Conservation (phyloP, 2,888 invertebrate genomes). For the Pristionchus maxplancki region DNA sequence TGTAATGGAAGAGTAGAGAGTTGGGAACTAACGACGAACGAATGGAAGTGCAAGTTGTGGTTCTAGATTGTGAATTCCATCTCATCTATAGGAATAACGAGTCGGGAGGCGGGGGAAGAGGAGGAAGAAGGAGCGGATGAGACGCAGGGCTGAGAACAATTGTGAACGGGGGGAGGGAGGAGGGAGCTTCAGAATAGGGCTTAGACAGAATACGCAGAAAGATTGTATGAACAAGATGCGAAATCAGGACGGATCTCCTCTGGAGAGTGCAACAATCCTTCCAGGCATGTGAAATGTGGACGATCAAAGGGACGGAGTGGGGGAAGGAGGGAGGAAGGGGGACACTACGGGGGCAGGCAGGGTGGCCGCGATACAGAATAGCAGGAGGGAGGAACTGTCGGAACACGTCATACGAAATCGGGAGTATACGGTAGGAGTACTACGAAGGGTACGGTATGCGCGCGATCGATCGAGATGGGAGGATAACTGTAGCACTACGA, state of each 20-base stretch:
- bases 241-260: neutral
- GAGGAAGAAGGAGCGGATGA: neutral
- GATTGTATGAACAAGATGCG: slow-evolving; percentile 41
- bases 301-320: neutral
- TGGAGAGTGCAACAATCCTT: slow-evolving; percentile 17
- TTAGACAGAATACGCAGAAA: slow-evolving; percentile 34
- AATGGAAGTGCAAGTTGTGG: slow-evolving; percentile 12
- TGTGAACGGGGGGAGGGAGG: neutral
- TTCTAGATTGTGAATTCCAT: slow-evolving; percentile 8
- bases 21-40: slow-evolving; percentile 12
- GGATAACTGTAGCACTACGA: slow-evolving; percentile 30
- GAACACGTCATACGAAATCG: slow-evolving; percentile 45
- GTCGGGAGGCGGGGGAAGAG: neutral
- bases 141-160: slow-evolving; percentile 21
- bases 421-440: slow-evolving; percentile 43
- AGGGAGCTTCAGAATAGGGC: neutral
- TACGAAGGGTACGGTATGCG: slow-evolving; percentile 20
- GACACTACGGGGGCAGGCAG: neutral
- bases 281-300: slow-evolving; percentile 43
- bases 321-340: neutral
- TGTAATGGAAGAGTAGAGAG: slow-evolving; percentile 14
- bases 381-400: slow-evolving; percentile 11
- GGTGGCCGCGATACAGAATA: slow-evolving; percentile 16
- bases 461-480: slow-evolving; percentile 23
- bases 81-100: slow-evolving; percentile 44